Evolutionary conservation across 2,113 vertebrate species (phyloP).

Genomic region (Apodemus speciosus): DNA sequence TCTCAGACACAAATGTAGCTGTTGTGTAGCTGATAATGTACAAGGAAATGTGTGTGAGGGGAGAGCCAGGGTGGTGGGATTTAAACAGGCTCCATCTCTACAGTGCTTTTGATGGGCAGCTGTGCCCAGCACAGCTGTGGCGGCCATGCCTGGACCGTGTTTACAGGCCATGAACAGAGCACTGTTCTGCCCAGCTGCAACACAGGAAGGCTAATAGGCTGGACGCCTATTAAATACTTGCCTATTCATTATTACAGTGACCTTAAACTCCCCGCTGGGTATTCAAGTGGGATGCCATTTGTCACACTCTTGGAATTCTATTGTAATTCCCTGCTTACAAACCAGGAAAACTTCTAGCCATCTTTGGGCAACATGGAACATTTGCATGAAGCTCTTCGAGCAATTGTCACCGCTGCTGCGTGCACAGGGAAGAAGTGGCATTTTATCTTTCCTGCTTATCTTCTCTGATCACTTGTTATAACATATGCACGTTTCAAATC

Average conservation of each 20-base stretch:
- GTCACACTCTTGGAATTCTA: conserved; percentile 84
- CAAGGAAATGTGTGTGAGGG: conserved; percentile 52
- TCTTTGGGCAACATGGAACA: conserved; percentile 77
- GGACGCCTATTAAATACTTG: conserved; percentile 78
- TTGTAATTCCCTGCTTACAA: conserved; percentile 78
- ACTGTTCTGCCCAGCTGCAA: conserved; percentile 87
- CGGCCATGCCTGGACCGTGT: conserved; percentile 74
- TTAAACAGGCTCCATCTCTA: conserved; percentile 39
- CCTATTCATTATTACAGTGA: conserved; percentile 83
- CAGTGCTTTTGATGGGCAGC: conserved; percentile 62
- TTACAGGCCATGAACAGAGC: conserved; percentile 84
- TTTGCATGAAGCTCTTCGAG: conserved; percentile 69
- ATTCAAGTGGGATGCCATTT: conserved; percentile 74
- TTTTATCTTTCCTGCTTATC: background rate
- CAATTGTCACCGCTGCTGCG: background rate
- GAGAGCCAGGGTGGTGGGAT: conserved; percentile 18
- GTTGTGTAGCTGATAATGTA: conserved; percentile 48
- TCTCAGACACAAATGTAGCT: conserved; percentile 46
- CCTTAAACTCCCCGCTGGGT: conserved; percentile 81
- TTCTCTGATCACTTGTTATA: background rate
- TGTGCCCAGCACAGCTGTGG: conserved; percentile 83
- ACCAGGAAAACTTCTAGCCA: conserved; percentile 76
- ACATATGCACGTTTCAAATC: background rate
- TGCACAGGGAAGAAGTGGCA: background rate
- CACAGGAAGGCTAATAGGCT: conserved; percentile 81